phyloP scores from a whole-genome alignment of 2,888 invertebrate species.

The Amorpha juglandis region DNA sequence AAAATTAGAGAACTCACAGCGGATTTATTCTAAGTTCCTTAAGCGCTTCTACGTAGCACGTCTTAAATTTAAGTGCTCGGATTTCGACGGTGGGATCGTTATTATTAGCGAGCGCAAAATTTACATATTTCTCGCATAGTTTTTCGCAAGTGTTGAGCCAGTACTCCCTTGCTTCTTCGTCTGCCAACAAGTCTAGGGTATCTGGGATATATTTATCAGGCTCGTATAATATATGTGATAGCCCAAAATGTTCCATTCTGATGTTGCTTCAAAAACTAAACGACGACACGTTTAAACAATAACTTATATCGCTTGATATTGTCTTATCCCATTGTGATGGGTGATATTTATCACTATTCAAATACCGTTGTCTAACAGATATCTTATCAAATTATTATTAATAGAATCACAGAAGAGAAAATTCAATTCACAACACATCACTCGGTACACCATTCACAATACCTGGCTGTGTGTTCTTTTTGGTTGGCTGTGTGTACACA shows the following conservation, averaged over 20 bases:
- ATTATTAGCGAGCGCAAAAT: conserved; percentile 91
- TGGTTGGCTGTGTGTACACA: too few species aligned
- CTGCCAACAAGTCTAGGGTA: conserved; percentile 94
- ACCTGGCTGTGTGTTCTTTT: too few species aligned
- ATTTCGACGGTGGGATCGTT: conserved; percentile 90
- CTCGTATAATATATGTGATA: conserved; percentile 87
- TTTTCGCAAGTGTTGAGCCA: conserved; percentile 97
- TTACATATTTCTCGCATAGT: conserved; percentile 92
- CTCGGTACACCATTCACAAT: not conserved
- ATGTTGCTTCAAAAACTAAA: conserved; percentile 40
- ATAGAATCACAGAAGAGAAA: conserved; percentile 37
- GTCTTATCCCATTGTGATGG: conserved; percentile 65
- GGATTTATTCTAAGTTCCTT: conserved; percentile 91
- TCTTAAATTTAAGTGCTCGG: conserved; percentile 92
- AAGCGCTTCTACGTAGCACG: conserved; percentile 91
- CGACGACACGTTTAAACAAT: conserved; percentile 37
- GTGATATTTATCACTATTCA: conserved; percentile 65
- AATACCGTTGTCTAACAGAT: conserved; percentile 55
- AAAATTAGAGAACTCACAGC: conserved; percentile 84
- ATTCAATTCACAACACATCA: conserved; percentile 16
- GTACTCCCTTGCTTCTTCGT: conserved; percentile 93
- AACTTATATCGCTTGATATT: conserved; percentile 53
- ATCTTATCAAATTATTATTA: conserved; percentile 56
- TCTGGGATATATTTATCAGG: conserved; percentile 94
- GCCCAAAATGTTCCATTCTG: conserved; percentile 77